phyloP scores from a whole-genome alignment of 92 coral and sea anemone species.

The Hydrozoanthus gracilis region DNA sequence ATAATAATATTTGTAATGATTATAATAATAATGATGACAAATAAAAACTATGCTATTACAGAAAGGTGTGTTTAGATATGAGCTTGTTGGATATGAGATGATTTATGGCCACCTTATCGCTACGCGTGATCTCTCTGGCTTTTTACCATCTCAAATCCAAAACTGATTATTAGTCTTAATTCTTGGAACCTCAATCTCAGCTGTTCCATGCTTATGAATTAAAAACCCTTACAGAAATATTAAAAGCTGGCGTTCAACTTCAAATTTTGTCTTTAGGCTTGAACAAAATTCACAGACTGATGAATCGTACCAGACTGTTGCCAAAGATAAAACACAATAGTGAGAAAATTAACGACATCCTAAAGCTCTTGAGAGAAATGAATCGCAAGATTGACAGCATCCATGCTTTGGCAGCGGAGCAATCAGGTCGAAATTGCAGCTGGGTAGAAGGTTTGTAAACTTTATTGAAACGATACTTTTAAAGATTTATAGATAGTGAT shows the following conservation, averaged over 20 bases:
- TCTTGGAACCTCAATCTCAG: too few species aligned
- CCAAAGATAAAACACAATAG: constrained; percentile 39
- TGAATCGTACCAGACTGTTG: constrained; percentile 40
- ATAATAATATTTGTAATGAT: too few species aligned
- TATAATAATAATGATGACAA: too few species aligned
- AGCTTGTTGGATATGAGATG: too few species aligned
- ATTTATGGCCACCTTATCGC: too few species aligned
- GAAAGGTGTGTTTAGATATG: too few species aligned
- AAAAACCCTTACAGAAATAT: background rate
- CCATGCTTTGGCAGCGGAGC: constrained; percentile 24
- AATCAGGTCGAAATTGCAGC: constrained; percentile 36
- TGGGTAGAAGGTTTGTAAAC: constrained; percentile 32
- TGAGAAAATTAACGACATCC: constrained; percentile 37
- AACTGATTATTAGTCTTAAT: too few species aligned
- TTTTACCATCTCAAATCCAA: too few species aligned
- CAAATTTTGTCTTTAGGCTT: background rate
- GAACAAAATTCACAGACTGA: constrained; percentile 36
- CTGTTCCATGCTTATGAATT: too few species aligned
- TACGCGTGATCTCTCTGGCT: too few species aligned
- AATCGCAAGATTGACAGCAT: constrained; percentile 47
- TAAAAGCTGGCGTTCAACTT: too few species aligned
- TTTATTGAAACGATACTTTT: background rate
- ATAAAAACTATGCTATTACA: too few species aligned
- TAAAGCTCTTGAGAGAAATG: constrained; percentile 40
- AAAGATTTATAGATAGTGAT: background rate